A percentile compares a stretch with the other conserved stretches of the same genome.
Evolutionary conservation across 2,113 vertebrate species (phyloP).

Genomic region (Laterallus jamaicensis): DNA sequence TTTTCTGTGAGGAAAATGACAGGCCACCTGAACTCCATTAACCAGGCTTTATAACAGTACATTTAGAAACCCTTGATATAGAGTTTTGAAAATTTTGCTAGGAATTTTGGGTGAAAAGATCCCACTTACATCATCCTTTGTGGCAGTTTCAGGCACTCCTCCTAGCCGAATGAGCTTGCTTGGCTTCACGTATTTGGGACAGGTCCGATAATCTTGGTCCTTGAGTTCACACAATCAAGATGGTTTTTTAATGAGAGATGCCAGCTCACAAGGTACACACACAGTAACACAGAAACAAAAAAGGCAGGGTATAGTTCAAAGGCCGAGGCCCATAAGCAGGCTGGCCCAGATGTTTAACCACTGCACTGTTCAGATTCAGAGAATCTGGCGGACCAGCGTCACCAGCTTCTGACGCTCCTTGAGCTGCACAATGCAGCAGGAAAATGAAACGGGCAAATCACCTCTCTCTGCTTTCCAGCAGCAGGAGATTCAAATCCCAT

Average conservation of each 20-base stretch:
- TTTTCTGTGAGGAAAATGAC: neutral
- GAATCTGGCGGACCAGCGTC: neutral
- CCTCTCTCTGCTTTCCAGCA: neutral
- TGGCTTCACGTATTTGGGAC: conserved; percentile 85
- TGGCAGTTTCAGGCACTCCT: conserved; percentile 92
- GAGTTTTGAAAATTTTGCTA: neutral
- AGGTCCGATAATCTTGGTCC: conserved; percentile 96
- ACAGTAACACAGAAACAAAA: neutral
- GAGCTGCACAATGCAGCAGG: neutral
- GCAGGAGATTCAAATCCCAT: neutral
- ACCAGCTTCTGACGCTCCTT: neutral
- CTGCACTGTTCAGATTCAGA: neutral
- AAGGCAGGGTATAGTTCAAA: neutral
- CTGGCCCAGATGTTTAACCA: neutral
- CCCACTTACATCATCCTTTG: conserved; percentile 89
- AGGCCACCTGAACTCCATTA: neutral
- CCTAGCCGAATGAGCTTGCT: conserved; percentile 89
- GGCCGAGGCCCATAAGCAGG: neutral
- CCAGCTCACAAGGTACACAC: neutral
- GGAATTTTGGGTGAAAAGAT: neutral
- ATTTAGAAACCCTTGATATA: neutral
- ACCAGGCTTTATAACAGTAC: neutral
- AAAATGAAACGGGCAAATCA: neutral
- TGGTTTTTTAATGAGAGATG: conserved; percentile 31
- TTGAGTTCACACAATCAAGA: conserved; percentile 74